Percentiles rank a stretch among this genome's conserved stretches.
Conservation (phyloP, 2,797 vertebrate species). For the Pipistrellus pygmaeus region DNA sequence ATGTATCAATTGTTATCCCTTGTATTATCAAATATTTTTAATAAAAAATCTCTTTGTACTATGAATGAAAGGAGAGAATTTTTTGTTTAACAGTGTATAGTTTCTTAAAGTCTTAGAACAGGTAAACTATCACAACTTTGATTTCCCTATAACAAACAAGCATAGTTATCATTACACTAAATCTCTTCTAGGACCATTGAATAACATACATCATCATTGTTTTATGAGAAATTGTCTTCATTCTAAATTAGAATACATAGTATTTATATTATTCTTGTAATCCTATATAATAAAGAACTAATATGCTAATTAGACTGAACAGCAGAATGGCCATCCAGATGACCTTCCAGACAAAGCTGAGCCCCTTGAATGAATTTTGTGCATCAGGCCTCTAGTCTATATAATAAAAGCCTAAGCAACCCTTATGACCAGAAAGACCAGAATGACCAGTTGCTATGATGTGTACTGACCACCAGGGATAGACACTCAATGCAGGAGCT, state of each 20-base stretch:
- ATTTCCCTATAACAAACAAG: constrained; percentile 29
- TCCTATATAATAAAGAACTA: no score
- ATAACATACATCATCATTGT: constrained; percentile 23
- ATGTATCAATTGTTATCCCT: constrained; percentile 29
- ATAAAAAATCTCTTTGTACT: background rate
- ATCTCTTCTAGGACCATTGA: background rate
- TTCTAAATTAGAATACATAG: constrained; percentile 23
- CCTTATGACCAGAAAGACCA: no score
- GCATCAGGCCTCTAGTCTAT: no score
- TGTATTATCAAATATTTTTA: constrained; percentile 32
- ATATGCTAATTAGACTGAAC: no score
- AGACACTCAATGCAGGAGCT: no score
- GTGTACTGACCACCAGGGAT: no score
- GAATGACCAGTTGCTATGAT: no score
- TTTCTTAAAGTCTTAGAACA: constrained; percentile 58
- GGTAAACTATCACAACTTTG: constrained; percentile 23
- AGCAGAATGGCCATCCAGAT: no score
- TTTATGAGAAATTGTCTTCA: constrained; percentile 15
- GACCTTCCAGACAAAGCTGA: no score
- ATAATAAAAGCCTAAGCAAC: no score
- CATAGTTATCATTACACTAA: background rate
- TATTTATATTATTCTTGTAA: constrained; percentile 26
- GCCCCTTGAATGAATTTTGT: no score
- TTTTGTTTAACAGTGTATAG: background rate
- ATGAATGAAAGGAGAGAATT: background rate